These are phyloP conservation scores for Idaea dimidiata DNA, from an alignment of 2,888 invertebrate species.

Conservation along the genomic window DNA sequence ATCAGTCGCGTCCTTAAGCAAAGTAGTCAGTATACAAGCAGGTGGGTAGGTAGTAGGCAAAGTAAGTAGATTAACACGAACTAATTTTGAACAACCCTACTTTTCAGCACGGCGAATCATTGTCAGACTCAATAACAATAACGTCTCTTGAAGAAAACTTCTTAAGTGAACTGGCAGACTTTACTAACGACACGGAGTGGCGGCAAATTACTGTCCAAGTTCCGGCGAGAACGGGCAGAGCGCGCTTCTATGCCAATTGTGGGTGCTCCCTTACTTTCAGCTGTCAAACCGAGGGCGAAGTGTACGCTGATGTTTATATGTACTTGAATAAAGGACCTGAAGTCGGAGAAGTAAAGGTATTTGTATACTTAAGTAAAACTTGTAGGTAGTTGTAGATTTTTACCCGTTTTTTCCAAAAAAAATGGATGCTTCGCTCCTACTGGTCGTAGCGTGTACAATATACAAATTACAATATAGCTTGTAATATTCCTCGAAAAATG, in stretches of 20 bases:
- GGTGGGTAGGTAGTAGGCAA: no score
- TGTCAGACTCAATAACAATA: conserved; percentile 46
- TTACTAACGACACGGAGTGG: conserved; percentile 52
- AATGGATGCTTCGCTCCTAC: no score
- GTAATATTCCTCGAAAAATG: no score
- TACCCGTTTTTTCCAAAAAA: no score
- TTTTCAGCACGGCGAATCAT: conserved; percentile 47
- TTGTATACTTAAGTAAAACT: conserved; percentile 10
- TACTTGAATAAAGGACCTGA: conserved; percentile 42
- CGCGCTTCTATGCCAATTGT: conserved; percentile 48
- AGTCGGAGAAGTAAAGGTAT: conserved; percentile 37
- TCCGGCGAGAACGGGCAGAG: conserved; percentile 43
- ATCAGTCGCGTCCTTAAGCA: no score
- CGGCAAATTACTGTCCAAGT: conserved; percentile 38
- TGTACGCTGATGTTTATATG: conserved; percentile 47
- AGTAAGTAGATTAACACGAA: no score
- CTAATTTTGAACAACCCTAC: not conserved
- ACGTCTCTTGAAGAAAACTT: conserved; percentile 59
- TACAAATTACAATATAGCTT: no score
- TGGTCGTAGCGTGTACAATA: no score
- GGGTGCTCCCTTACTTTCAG: conserved; percentile 44
- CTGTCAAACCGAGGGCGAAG: conserved; percentile 42
- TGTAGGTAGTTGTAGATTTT: no score
- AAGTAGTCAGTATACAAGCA: no score
- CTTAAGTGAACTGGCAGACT: conserved; percentile 54